Evolutionary conservation across 2,888 invertebrate species (phyloP), one percentile per base, ranked within the genome.

Genomic region (Nasonovia ribisnigri): DNA sequence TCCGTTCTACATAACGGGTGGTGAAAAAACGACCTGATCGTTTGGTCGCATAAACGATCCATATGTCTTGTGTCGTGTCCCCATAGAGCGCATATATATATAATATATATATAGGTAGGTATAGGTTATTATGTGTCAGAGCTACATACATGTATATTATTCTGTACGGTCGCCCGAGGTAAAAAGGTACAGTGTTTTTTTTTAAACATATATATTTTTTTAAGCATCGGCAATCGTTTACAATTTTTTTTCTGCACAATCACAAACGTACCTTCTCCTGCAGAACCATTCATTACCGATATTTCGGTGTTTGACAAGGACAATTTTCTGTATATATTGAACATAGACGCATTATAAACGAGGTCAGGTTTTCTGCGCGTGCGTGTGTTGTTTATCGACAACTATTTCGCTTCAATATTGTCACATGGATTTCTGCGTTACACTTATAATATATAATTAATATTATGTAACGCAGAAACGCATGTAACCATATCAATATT

Each of bases 151-250:
- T 67, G 86, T 57, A 43, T 57, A 88, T 54, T 26, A 26, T 54
- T 54, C n/a, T 48, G n/a, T n/a, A 88, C 42, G 16, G 29, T 77
- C 5, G 43, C 42, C 54, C 42, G 42, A 24, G 51, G 36, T 13
- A 54, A 51, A 92, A 88, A 88, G n/a, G 77, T 43, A 10, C 54
- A 54, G 51, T 20, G 77, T 43, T 88, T 92, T 92, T 92, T 67
- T 36, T 77, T 57, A 20, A 54, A 54, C 54, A 54, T 54, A 26
- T 24, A n/a, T 77, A 48, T 36, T 26, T 67, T 67, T 88, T 67
- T 46, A 88, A 51, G 6, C 88, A 29, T 13, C 88, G 46, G 36
- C 86, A 57, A 86, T 91, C 57, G 57, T 57, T 89, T 89, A 54
- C 46, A 86, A 86, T 91, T 86, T 86, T 42, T 90, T 54, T 91